phyloP scores from a whole-genome alignment of 2,797 vertebrate genomes.

The Otolemur crassicaudatus region DNA sequence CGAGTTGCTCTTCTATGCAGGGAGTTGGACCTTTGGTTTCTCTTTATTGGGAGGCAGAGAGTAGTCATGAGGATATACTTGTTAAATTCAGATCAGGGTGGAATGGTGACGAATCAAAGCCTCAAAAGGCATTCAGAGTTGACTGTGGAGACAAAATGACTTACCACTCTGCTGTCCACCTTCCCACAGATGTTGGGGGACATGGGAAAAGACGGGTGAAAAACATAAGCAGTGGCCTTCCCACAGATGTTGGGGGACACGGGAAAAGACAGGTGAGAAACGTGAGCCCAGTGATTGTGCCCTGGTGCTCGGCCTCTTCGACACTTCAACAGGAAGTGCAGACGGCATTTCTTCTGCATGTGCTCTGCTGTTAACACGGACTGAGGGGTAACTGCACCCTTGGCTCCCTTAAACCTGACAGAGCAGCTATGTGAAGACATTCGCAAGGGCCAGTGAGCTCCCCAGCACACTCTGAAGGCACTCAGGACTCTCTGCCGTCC shows the following conservation, averaged over 20 bases:
- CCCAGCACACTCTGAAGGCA: not conserved
- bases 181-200: not conserved
- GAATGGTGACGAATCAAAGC: not conserved
- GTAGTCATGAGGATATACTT: accelerated
- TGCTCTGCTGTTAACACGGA: not conserved
- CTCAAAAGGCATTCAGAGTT: not conserved
- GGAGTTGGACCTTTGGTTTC: not conserved
- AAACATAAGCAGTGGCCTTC: too few relatives aligned
- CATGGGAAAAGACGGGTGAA: too few relatives aligned
- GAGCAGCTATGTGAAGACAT: not conserved
- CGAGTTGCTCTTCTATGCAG: accelerated
- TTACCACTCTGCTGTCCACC: not conserved
- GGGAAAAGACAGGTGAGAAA: too few relatives aligned
- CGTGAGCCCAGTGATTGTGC: accelerated
- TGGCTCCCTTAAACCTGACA: not conserved
- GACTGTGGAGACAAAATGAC: too few relatives aligned
- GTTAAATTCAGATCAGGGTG: not conserved
- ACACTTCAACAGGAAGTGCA: not conserved
- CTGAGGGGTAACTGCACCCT: not conserved
- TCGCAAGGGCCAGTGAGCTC: accelerated
- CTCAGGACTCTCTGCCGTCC: not conserved
- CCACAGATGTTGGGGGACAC: accelerated
- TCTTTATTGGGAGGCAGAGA: not conserved
- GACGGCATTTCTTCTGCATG: accelerated
- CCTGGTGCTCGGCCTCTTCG: accelerated